Conservation (phyloP, 2,888 invertebrate genomes). For the Hypercompe scribonia region DNA sequence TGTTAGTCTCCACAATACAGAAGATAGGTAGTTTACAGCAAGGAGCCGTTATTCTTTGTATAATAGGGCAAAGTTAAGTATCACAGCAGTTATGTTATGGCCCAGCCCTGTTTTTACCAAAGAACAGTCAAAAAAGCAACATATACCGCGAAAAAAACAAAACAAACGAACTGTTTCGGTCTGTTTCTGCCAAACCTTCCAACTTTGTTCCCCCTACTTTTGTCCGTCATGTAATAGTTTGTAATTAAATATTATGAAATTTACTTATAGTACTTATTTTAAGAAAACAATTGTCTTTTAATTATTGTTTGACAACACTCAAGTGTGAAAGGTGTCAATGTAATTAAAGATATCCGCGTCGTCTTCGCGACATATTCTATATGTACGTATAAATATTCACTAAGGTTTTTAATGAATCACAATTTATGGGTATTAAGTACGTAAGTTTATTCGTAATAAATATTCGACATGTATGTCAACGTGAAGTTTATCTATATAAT, state of each 20-base stretch:
- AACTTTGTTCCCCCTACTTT: background rate
- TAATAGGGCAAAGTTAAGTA: background rate
- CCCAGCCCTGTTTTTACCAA: too few relatives aligned
- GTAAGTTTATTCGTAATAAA: background rate
- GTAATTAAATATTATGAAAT: background rate
- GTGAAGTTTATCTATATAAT: background rate
- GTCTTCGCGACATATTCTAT: constrained; percentile 2
- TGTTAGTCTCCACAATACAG: too few relatives aligned
- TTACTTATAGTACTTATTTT: background rate
- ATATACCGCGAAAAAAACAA: background rate
- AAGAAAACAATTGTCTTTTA: background rate
- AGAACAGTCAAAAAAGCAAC: background rate
- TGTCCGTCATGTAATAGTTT: background rate
- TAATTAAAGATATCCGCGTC: background rate
- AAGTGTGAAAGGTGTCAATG: background rate
- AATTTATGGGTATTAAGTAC: background rate
- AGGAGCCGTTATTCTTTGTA: background rate
- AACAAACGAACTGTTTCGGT: too few relatives aligned
- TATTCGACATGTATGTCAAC: background rate
- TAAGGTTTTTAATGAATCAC: background rate
- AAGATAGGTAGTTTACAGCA: too few relatives aligned
- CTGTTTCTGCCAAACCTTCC: background rate
- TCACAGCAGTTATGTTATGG: background rate
- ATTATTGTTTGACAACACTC: background rate
- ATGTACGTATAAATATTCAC: background rate